Evolutionary conservation across 2,113 vertebrate species (phyloP), one percentile per base, ranked within the genome.

Genomic region (Mobula hypostoma): DNA sequence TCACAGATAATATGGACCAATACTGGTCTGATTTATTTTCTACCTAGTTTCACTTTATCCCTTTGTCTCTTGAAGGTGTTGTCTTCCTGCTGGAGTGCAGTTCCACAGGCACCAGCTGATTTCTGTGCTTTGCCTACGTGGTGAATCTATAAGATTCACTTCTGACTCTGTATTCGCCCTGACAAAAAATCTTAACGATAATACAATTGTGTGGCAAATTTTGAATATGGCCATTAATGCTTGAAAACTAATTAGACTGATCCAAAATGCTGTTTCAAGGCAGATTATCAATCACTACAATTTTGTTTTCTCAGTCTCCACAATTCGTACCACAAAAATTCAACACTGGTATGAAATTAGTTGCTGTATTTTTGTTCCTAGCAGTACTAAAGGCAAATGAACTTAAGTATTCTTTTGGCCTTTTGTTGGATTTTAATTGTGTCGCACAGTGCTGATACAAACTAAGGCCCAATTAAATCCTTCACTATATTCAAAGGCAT

Each of bases 401-500:
- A n/a, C 58, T 29, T 63, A 88, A 88, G 58, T 12, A 66, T 92
- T 24, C 32, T 92, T 92, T 92, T 92, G 8, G 68, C 56, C 32
- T 93, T 74, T 74, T 74, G 68, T 74, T 93, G 70, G 19, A 74
- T 93, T 93, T 74, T 93, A 93, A 93, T 93, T 74, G 36, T 74
- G 91, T 93, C 40, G 19, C 27, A 48, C 24, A 56, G 68, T 21
- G 48, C 68, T 74, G 66, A 74, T 9, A 56, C 70, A 74, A 74
- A 93, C 72, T 56, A 93, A 93, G 40, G 68, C 90, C 29, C 40
- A 93, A 93, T 27, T 93, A 72, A 93, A 74, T 66, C 7, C 68
- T 29, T 74, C 27, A 32, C 40, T 40, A 93, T 74, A 21, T 72
- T 29, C 72, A 27, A 72, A 56, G 70, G 70, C 68, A 40, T 74